phyloP scores from a whole-genome alignment of 35 echinoderm and acorn worm species.

The Lytechinus variegatus region DNA sequence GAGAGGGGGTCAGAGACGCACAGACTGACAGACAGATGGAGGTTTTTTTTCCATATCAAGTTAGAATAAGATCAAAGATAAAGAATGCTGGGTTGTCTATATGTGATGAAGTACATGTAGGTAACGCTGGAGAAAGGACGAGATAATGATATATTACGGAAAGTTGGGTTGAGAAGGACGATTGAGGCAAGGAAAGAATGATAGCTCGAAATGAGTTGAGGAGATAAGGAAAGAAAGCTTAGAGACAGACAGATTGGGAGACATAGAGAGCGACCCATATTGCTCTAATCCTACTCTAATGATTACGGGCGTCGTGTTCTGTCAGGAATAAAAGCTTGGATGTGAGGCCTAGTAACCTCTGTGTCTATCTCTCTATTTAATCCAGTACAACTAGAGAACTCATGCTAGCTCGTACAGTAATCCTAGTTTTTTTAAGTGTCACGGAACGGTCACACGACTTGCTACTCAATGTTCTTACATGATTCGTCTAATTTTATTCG shows the following conservation, averaged over 20 bases:
- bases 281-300: not conserved
- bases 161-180: not conserved
- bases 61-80: no score
- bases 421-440: not conserved
- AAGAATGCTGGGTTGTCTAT: no score
- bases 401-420: not conserved
- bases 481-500: not conserved
- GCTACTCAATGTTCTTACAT: not conserved
- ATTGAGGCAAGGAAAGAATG: not conserved
- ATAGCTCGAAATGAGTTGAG: not conserved
- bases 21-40: not conserved
- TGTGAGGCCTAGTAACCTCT: not conserved
- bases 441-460: not conserved
- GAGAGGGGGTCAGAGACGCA: not conserved
- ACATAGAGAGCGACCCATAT: not conserved
- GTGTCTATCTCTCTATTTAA: not conserved
- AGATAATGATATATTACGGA: no score
- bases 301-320: conserved; percentile 3
- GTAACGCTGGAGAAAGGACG: no score
- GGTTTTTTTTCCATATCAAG: no score
- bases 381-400: not conserved
- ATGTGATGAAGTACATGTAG: no score
- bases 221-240: not conserved
- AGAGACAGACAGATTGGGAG: not conserved
- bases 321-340: not conserved